Percentiles rank a stretch among this genome's conserved stretches.
Conservation (phyloP, 2,113 vertebrate genomes). For the Oryzias woworae region DNA sequence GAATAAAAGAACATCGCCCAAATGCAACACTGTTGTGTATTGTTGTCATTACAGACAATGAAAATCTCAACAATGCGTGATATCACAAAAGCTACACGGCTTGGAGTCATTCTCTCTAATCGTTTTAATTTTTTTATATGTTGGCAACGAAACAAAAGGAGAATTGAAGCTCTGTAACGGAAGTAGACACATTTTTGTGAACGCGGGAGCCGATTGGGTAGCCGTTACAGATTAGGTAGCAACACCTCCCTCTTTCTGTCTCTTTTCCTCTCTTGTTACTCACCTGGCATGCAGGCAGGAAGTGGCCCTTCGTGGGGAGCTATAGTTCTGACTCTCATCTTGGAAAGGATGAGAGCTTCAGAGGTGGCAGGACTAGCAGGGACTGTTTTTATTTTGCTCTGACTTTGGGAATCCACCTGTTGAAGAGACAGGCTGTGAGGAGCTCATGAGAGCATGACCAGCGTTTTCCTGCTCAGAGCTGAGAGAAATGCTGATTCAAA, state of each 20-base stretch:
- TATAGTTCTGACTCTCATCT: slow-evolving; percentile 65
- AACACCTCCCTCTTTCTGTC: slow-evolving; percentile 30
- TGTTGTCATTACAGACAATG: no score
- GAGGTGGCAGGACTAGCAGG: neutral
- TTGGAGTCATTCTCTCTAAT: no score
- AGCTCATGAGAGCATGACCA: slow-evolving; percentile 25
- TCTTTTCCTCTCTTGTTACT: slow-evolving; percentile 17
- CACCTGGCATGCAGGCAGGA: slow-evolving; percentile 58
- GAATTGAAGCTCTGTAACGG: no score
- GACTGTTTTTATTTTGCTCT: neutral
- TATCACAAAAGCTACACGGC: no score
- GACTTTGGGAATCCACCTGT: slow-evolving; percentile 37
- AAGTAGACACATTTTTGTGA: no score
- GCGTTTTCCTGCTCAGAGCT: slow-evolving; percentile 16
- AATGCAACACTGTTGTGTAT: no score
- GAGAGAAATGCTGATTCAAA: neutral
- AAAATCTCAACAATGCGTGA: no score
- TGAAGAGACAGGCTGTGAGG: slow-evolving; percentile 35
- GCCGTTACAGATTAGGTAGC: no score
- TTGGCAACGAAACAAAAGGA: no score
- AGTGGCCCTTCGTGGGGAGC: slow-evolving; percentile 63
- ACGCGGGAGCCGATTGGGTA: no score
- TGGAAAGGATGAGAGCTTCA: slow-evolving; percentile 25
- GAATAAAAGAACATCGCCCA: no score
- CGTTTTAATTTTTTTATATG: no score